Conservation (phyloP, 1,140 invertebrate species). For the Drosophila repletoides region DNA sequence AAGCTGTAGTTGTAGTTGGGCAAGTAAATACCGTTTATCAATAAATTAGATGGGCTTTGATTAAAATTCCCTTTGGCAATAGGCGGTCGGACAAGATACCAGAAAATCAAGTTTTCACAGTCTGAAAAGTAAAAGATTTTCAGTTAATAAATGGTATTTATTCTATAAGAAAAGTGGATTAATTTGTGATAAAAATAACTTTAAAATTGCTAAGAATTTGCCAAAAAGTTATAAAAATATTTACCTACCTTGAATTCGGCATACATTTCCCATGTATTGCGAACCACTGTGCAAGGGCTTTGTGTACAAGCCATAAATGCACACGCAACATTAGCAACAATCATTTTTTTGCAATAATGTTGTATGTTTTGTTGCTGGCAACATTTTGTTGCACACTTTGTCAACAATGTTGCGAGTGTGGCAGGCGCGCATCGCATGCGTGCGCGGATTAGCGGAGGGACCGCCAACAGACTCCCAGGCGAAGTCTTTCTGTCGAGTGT, state of each 20-base stretch:
- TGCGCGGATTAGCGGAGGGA: slow-evolving; percentile 39
- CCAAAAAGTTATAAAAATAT: no score
- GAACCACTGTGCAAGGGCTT: slow-evolving; percentile 10
- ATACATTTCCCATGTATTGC: no score
- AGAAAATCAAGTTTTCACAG: no score
- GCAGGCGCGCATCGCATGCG: slow-evolving; percentile 24
- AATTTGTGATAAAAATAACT: no score
- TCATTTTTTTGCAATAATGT: slow-evolving; percentile 41
- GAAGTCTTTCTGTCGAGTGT: no score
- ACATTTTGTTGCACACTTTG: slow-evolving; percentile 38
- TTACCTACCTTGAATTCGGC: no score
- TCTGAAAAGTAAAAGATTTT: no score
- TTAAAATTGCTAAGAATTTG: no score
- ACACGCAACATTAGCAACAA: slow-evolving; percentile 26
- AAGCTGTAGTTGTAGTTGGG: no score
- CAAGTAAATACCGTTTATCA: slow-evolving; percentile 25
- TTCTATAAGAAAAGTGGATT: no score
- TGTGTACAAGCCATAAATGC: slow-evolving; percentile 13
- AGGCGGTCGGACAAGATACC: no score
- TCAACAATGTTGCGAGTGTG: slow-evolving; percentile 48
- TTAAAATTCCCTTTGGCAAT: slow-evolving; percentile 6
- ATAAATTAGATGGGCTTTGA: slow-evolving; percentile 35
- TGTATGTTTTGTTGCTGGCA: slow-evolving; percentile 4
- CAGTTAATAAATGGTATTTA: no score
- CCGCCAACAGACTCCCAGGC: slow-evolving; percentile 24